Base-by-base conservation (phyloP, 2,797 vertebrate species). In the Bryconaethiops microstoma region DNA sequence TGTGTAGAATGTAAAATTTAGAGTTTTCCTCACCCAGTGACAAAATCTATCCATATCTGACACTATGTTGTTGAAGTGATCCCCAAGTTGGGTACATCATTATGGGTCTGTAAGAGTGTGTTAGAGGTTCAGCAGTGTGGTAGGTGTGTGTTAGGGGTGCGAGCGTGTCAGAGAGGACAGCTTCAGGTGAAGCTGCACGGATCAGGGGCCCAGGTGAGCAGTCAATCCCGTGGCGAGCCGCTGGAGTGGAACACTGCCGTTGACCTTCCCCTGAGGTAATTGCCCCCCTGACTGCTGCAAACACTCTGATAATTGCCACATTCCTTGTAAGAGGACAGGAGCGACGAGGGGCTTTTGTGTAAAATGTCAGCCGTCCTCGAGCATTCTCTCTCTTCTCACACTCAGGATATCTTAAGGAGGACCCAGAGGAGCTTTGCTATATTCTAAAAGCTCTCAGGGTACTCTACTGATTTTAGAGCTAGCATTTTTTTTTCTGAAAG, bases 321-420 rank as follows among this genome's bases (percentile, higher is more conserved):
- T 82, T 50, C 12, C 39, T 82, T 80, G 68, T 85, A 78, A 73
- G 68, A 72, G 75, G 45, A 45, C 52, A 39, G 55, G 17, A 50
- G 52, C 52, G 77, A 84, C 77, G 62, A 80, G 40, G 50, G 45
- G 68, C 64, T 84, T 83, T 78, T 87, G 80, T 86, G 83, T 88
- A 80, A 85, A 89, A 86, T 86, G 85, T 88, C 85, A 85, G 74
- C 57, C 69, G 39, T 82, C 62, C 67, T 83, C 60, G 64, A 70
- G 69, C 48, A 59, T 39, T 82, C 39, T 23, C 40, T 82, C 73
- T 84, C 59, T 67, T 73, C 54, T 62, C 14, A 2, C 7, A 0
- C 60, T 78, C 57, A 60, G 60, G 80, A 86, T 82, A 77, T 77
- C 69, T n/a, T 82, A 68, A 76, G 72, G 54, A 79, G 74, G 74